Percentiles rank a stretch among this genome's conserved stretches.
Conservation (phyloP, 2,888 invertebrate species). For the Agriopis marginaria region DNA sequence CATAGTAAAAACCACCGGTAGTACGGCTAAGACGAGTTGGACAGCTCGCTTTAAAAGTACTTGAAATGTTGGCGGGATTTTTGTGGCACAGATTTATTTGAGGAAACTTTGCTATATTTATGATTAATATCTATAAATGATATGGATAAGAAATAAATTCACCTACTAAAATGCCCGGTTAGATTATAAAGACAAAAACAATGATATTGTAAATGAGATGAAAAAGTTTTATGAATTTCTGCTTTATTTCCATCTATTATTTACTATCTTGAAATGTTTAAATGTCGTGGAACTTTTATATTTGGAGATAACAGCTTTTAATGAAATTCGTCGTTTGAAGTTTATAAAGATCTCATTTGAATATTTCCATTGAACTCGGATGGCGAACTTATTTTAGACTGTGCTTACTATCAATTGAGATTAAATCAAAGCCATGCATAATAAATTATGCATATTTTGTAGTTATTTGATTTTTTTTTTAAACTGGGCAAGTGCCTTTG, state of each 20-base stretch:
- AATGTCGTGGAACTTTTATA: slow-evolving; percentile 20
- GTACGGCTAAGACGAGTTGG: slow-evolving; percentile 45
- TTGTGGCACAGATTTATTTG: not conserved
- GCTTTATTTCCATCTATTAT: slow-evolving; percentile 14
- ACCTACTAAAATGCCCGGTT: not conserved
- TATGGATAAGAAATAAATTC: not conserved
- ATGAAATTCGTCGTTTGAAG: slow-evolving; percentile 25
- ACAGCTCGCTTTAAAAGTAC: slow-evolving; percentile 41
- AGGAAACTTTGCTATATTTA: not conserved
- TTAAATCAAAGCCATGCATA: slow-evolving; percentile 12
- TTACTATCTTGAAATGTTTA: slow-evolving; percentile 15
- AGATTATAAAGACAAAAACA: slow-evolving; percentile 3
- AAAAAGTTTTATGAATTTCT: slow-evolving; percentile 13
- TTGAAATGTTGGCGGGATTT: slow-evolving; percentile 23
- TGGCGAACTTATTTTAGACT: slow-evolving; percentile 8
- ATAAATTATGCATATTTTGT: not conserved
- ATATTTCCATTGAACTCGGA: slow-evolving; percentile 20
- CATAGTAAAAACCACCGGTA: slow-evolving; percentile 46
- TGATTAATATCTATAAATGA: not conserved
- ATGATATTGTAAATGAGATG: slow-evolving; percentile 18
- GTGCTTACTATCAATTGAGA: not conserved
- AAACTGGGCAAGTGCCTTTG: no score
- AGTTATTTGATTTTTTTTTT: no score
- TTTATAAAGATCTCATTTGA: slow-evolving; percentile 21
- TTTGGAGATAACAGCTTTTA: slow-evolving; percentile 19